These are phyloP conservation scores for Leptatherina wallacei DNA, from an alignment of 2,797 vertebrate species.

Conservation along the genomic window DNA sequence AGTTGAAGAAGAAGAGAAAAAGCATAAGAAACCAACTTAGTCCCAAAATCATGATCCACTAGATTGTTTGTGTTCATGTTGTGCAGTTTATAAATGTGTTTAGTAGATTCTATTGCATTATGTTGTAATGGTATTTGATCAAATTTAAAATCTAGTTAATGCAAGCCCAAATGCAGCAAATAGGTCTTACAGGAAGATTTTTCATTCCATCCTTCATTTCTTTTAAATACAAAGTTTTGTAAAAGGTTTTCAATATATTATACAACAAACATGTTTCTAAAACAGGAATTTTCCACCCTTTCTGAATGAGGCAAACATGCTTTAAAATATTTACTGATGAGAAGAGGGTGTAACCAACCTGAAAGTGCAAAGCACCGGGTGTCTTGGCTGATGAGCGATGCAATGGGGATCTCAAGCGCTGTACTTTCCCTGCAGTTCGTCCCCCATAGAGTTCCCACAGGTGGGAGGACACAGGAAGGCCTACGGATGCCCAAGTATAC, in stretches of 20 bases:
- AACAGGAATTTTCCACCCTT: neutral
- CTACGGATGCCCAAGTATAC: constrained; percentile 92
- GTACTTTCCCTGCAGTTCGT: constrained; percentile 81
- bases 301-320: neutral
- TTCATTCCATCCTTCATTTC: neutral
- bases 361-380: constrained; percentile 35
- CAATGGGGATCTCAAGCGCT: constrained; percentile 77
- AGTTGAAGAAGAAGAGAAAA: neutral
- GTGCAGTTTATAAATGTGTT: neutral
- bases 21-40: neutral
- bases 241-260: neutral
- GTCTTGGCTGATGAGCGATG: constrained; percentile 61
- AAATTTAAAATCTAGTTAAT: neutral
- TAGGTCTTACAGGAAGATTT: neutral
- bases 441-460: constrained; percentile 87
- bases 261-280: constrained; percentile 2
- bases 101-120: neutral
- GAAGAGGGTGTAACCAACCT: constrained; percentile 49
- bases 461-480: constrained; percentile 86
- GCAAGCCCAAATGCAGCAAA: neutral
- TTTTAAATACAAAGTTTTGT: neutral
- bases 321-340: constrained; percentile 16
- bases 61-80: neutral
- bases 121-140: neutral
- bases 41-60: neutral